Conservation (phyloP, 2,113 vertebrate species). For the Montifringilla adamsi region DNA sequence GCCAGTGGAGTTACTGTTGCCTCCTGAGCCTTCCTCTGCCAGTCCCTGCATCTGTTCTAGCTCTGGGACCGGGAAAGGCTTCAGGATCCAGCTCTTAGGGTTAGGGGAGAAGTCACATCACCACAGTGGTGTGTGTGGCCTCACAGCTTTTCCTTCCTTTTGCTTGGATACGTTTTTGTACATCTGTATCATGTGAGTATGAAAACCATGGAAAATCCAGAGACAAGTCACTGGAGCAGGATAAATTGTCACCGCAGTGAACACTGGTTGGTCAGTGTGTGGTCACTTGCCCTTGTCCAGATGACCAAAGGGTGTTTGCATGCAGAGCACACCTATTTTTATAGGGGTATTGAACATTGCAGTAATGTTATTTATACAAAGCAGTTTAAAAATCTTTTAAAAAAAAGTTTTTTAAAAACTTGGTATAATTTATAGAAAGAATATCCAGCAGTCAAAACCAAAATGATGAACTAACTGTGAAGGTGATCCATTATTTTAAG, state of each 20-base stretch:
- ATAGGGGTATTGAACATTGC: background rate
- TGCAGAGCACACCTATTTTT: background rate
- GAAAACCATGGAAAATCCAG: background rate
- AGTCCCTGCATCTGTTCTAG: background rate
- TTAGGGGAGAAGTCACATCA: background rate
- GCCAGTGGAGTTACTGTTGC: background rate
- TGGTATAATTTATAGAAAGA: background rate
- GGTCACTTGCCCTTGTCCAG: background rate
- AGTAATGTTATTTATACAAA: background rate
- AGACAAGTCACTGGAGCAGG: background rate
- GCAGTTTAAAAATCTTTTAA: background rate
- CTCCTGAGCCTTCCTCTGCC: background rate
- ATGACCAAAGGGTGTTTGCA: background rate
- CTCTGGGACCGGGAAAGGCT: background rate
- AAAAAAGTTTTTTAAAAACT: background rate
- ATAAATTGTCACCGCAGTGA: background rate
- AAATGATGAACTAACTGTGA: background rate
- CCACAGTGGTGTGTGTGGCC: background rate
- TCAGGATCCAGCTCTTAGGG: background rate
- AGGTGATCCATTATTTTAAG: background rate
- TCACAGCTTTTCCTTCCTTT: background rate
- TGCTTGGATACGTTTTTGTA: background rate
- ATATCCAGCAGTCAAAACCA: background rate
- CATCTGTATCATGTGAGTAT: background rate
- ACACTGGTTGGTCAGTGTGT: background rate